Conservation (phyloP, 2,888 invertebrate genomes). For the Tanypteryx hageni region DNA sequence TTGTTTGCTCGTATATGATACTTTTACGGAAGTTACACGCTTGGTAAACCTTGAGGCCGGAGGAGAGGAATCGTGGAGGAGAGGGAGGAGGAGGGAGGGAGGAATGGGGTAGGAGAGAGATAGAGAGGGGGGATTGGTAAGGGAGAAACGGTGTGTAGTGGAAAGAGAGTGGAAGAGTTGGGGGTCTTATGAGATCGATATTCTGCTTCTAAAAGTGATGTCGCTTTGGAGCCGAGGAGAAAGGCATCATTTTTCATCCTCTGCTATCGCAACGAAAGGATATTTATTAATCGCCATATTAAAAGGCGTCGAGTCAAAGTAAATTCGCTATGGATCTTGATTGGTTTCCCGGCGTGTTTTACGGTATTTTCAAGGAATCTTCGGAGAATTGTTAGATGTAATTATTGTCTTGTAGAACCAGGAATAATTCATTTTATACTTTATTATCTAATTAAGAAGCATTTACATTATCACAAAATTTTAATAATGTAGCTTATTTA, state of each 20-base stretch:
- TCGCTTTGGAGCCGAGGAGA: neutral
- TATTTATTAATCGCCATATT: neutral
- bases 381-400: no score
- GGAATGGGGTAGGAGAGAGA: no score
- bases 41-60: neutral
- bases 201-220: constrained; percentile 16
- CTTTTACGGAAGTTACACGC: neutral
- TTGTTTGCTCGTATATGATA: neutral
- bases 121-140: neutral
- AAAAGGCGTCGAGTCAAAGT: neutral
- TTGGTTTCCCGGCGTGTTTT: neutral
- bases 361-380: no score
- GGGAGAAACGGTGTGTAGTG: neutral
- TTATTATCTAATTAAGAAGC: no score
- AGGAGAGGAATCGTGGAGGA: neutral
- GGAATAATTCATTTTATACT: no score
- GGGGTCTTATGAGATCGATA: neutral
- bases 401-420: no score
- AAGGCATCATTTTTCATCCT: neutral
- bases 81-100: neutral
- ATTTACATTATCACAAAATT: no score
- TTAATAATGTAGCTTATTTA: no score
- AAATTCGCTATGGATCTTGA: neutral
- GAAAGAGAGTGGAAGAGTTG: neutral
- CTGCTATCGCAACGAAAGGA: neutral